Percentiles rank a stretch among this genome's conserved stretches.
These are phyloP conservation scores for Apis dorsata DNA, from an alignment of 1,140 invertebrate species.

Conservation along the genomic window DNA sequence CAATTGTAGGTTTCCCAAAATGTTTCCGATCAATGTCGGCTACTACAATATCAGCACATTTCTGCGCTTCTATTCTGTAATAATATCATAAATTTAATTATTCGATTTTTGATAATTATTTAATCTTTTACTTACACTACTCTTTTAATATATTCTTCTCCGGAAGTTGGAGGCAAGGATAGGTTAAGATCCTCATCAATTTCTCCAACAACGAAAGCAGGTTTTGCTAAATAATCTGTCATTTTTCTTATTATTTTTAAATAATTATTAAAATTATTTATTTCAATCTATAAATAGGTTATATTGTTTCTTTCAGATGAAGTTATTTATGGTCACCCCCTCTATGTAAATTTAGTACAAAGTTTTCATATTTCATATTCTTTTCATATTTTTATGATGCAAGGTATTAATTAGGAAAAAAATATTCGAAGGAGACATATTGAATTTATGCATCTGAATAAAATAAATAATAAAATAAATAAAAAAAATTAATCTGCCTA, in stretches of 20 bases:
- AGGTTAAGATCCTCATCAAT: conserved; percentile 79
- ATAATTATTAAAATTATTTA: neutral
- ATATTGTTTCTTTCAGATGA: neutral
- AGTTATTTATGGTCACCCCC: neutral
- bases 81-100: conserved; percentile 6
- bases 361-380: too few relatives aligned
- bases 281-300: neutral
- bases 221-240: conserved; percentile 70
- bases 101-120: neutral
- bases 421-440: too few relatives aligned
- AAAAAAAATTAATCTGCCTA: too few relatives aligned
- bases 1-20: conserved; percentile 75
- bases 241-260: conserved; percentile 23
- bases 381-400: too few relatives aligned
- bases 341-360: too few relatives aligned
- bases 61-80: conserved; percentile 80
- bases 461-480: too few relatives aligned
- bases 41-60: conserved; percentile 80
- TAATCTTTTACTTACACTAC: conserved; percentile 77
- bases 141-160: conserved; percentile 82
- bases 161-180: conserved; percentile 79
- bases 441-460: too few relatives aligned
- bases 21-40: conserved; percentile 77
- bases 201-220: conserved; percentile 73
- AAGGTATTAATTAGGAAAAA: too few relatives aligned